Evolutionary conservation across 2,797 vertebrate genomes (phyloP).

Genomic region (Hephaestus fuliginosus): DNA sequence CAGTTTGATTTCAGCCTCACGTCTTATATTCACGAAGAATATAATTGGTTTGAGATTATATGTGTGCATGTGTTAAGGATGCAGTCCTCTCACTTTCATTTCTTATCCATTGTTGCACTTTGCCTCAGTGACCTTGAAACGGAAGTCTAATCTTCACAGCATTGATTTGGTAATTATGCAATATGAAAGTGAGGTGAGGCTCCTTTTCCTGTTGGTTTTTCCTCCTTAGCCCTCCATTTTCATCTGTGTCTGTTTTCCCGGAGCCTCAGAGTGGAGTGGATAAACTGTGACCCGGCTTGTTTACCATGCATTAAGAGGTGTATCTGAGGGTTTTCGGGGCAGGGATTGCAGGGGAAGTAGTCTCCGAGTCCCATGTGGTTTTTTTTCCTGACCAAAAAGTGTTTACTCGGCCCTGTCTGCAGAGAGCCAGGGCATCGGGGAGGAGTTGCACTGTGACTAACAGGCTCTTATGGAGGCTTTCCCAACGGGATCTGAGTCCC

Average conservation of each 20-base stretch:
- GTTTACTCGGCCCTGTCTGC: conserved; percentile 39
- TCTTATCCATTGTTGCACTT: conserved; percentile 4
- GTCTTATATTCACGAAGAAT: conserved; percentile 3
- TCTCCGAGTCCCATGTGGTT: conserved; percentile 31
- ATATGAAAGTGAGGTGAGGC: conserved; percentile 32
- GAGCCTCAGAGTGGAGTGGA: conserved; percentile 12
- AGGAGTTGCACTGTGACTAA: conserved; percentile 54
- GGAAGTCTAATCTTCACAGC: conserved; percentile 33
- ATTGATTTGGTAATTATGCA: conserved; percentile 60
- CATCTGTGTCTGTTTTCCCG: neutral
- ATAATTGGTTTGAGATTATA: conserved; percentile 16
- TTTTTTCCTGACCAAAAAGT: conserved; percentile 32
- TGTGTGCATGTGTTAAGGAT: conserved; percentile 8
- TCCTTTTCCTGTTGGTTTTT: neutral
- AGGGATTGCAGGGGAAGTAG: conserved; percentile 13
- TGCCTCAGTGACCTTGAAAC: conserved; percentile 49
- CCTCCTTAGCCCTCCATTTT: conserved; percentile 21
- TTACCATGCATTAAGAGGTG: conserved; percentile 41
- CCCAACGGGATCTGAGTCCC: conserved; percentile 44
- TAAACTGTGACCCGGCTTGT: conserved; percentile 44
- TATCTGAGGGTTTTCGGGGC: conserved; percentile 21
- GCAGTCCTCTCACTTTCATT: neutral
- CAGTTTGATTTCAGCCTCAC: conserved; percentile 26
- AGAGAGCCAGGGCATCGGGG: conserved; percentile 27
- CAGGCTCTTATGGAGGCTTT: conserved; percentile 63